Conservation (phyloP, 2,113 vertebrate genomes). For the Apistogramma diplotaenia region DNA sequence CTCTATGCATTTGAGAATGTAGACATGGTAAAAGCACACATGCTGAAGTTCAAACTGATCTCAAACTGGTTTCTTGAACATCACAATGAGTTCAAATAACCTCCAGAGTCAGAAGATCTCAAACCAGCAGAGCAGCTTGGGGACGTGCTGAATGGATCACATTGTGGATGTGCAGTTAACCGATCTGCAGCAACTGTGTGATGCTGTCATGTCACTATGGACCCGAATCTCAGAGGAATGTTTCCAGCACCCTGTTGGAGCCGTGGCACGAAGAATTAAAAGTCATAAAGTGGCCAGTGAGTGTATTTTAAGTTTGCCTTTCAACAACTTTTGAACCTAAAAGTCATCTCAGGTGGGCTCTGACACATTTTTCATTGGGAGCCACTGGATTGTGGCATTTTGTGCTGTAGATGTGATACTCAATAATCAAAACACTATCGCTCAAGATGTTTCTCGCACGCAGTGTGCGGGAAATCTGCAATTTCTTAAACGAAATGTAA, state of each 20-base stretch:
- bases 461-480: neutral
- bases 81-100: neutral
- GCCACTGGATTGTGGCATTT: neutral
- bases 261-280: neutral
- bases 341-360: neutral
- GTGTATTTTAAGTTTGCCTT: neutral
- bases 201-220: neutral
- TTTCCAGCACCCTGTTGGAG: neutral
- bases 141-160: neutral
- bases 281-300: neutral
- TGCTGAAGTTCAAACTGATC: neutral
- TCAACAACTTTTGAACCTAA: neutral
- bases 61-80: neutral
- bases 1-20: neutral
- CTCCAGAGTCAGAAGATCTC: neutral
- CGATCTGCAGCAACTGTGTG: neutral
- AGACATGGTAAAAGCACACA: accelerated
- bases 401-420: neutral
- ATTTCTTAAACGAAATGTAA: neutral
- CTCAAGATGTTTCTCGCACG: neutral
- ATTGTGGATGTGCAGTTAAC: neutral
- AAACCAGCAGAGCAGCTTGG: neutral
- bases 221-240: neutral
- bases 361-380: neutral
- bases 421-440: neutral